These are phyloP conservation scores for Amazona guildingii DNA, from an alignment of 2,113 vertebrate genomes.

Conservation along the genomic window DNA sequence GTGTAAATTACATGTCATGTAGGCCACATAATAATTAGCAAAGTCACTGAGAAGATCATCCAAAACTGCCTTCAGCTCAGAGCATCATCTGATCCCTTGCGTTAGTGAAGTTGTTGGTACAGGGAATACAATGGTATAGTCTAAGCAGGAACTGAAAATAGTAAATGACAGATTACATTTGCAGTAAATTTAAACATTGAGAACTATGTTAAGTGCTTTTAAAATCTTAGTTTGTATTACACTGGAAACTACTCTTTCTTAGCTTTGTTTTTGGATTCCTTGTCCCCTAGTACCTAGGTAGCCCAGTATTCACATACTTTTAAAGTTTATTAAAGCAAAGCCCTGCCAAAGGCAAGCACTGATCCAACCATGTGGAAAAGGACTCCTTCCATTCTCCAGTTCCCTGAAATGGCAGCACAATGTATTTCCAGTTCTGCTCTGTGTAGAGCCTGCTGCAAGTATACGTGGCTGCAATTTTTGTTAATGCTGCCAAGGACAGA, in stretches of 20 bases:
- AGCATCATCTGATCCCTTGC: background rate
- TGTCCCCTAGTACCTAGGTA: background rate
- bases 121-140: background rate
- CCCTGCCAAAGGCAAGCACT: slow-evolving; percentile 48
- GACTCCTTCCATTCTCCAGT: slow-evolving; percentile 52
- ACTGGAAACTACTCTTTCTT: background rate
- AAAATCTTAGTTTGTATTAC: background rate
- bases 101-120: background rate
- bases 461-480: slow-evolving; percentile 63
- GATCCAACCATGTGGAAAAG: slow-evolving; percentile 59
- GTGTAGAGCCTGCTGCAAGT: slow-evolving; percentile 37
- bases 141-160: background rate
- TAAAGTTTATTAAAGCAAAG: slow-evolving; percentile 39
- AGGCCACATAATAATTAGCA: background rate
- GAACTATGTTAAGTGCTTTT: background rate
- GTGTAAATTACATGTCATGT: background rate
- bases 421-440: slow-evolving; percentile 48
- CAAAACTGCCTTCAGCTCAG: background rate
- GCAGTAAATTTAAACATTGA: background rate
- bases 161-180: background rate
- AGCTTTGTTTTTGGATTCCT: slow-evolving; percentile 14
- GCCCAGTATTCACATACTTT: slow-evolving; percentile 30
- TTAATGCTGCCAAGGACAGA: slow-evolving; percentile 57
- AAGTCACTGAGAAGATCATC: background rate
- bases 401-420: slow-evolving; percentile 63